Percentiles rank a stretch among this genome's conserved stretches.
phyloP scores from a whole-genome alignment of 2,797 vertebrate genomes.

The Philypnodon macrostomus region DNA sequence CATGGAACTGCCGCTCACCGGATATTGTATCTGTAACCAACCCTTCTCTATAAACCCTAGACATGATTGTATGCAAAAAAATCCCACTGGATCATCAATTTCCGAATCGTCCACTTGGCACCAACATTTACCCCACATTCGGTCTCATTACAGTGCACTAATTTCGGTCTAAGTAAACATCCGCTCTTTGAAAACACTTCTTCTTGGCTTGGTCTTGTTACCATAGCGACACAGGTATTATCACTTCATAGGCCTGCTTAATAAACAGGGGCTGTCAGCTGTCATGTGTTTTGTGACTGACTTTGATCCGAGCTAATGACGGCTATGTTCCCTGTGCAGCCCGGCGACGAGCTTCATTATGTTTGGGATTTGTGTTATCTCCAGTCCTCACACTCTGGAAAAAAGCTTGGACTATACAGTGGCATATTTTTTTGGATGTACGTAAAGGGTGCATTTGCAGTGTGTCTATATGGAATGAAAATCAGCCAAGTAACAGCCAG shows the following conservation, averaged over 20 bases:
- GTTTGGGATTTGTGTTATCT: constrained; percentile 19
- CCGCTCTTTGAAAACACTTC: constrained; percentile 18
- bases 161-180: no score
- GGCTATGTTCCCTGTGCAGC: constrained; percentile 23
- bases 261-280: constrained; percentile 54
- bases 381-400: neutral
- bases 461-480: no score
- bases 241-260: constrained; percentile 11
- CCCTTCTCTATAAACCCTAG: no score
- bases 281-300: constrained; percentile 42
- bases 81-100: no score
- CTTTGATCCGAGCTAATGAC: constrained; percentile 56
- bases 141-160: no score
- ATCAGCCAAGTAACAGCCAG: no score
- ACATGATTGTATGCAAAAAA: no score
- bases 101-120: no score
- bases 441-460: no score
- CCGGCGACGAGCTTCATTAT: constrained; percentile 21
- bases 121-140: no score
- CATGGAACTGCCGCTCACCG: no score
- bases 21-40: no score
- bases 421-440: neutral
- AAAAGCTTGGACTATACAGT: neutral
- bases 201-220: constrained; percentile 36
- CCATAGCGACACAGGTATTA: constrained; percentile 29